These are phyloP conservation scores for Pocillopora meandrina DNA, from an alignment of 92 coral and sea anemone genomes.

Conservation along the genomic window DNA sequence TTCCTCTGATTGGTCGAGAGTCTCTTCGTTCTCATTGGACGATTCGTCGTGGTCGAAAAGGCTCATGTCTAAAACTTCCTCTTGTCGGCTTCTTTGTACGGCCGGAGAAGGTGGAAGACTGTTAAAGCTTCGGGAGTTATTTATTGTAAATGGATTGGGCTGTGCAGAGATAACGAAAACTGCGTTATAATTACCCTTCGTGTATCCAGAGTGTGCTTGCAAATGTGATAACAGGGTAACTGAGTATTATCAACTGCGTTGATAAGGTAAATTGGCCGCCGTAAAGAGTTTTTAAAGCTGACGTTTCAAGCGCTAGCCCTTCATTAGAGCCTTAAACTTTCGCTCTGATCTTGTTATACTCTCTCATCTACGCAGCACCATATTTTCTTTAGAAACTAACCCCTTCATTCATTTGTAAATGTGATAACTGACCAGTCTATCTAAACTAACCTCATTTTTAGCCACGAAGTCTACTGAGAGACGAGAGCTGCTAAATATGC, in stretches of 20 bases:
- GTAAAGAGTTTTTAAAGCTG: too few species aligned
- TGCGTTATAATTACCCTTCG: background rate
- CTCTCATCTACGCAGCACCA: too few species aligned
- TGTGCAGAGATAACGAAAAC: background rate
- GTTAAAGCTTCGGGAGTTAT: background rate
- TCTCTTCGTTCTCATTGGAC: slow-evolving; percentile 27
- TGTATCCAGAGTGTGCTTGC: background rate
- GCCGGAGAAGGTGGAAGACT: slow-evolving; percentile 1
- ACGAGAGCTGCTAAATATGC: too few species aligned
- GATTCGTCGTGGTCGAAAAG: slow-evolving; percentile 51
- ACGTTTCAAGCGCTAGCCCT: too few species aligned
- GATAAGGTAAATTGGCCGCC: too few species aligned
- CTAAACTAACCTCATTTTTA: too few species aligned
- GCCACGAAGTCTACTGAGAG: too few species aligned
- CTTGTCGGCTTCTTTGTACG: background rate
- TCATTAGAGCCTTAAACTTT: too few species aligned
- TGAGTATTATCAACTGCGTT: too few species aligned
- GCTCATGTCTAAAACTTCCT: slow-evolving; percentile 48
- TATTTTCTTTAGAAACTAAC: too few species aligned
- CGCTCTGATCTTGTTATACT: too few species aligned
- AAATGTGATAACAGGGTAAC: background rate
- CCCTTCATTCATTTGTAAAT: background rate
- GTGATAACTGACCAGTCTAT: background rate
- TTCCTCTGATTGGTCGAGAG: slow-evolving; percentile 23
- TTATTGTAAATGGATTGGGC: slow-evolving; percentile 24